These are phyloP conservation scores for Octopus bimaculoides DNA, from an alignment of 1,140 invertebrate species.

Conservation along the genomic window DNA sequence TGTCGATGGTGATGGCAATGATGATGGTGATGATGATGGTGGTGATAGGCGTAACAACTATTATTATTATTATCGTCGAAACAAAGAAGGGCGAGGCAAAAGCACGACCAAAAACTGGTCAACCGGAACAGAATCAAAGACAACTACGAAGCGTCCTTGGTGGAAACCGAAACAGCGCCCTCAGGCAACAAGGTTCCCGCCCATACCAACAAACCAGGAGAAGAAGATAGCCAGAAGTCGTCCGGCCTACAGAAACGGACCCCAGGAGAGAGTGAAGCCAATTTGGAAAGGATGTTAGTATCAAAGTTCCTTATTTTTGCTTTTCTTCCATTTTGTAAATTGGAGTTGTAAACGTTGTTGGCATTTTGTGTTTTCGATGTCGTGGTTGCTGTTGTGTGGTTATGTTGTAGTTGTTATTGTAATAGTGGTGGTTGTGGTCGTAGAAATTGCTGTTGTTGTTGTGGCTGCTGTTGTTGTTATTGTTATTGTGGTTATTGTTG, in stretches of 20 bases:
- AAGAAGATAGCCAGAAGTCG: neutral
- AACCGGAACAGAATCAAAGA: neutral
- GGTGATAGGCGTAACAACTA: neutral
- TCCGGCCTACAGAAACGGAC: neutral
- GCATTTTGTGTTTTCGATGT: too few species aligned
- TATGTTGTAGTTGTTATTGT: too few species aligned
- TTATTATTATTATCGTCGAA: too few species aligned
- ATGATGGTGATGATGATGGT: neutral
- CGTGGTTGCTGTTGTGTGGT: too few species aligned
- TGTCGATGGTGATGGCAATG: neutral
- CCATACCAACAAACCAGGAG: neutral
- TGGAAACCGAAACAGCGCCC: neutral
- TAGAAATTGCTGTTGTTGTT: too few species aligned
- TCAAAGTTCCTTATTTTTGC: neutral
- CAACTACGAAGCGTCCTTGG: neutral
- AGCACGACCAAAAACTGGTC: too few species aligned
- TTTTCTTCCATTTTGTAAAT: too few species aligned
- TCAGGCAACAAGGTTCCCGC: neutral
- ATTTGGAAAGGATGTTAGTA: conserved; percentile 1
- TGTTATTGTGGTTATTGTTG: too few species aligned
- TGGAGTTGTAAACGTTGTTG: too few species aligned
- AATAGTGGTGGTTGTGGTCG: too few species aligned
- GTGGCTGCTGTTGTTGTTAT: too few species aligned
- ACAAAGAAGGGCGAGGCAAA: too few species aligned
- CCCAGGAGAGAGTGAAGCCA: neutral